Evolutionary conservation across 2,113 vertebrate species (phyloP), one percentile per base, ranked within the genome.

Genomic region (Amphiprion percula): DNA sequence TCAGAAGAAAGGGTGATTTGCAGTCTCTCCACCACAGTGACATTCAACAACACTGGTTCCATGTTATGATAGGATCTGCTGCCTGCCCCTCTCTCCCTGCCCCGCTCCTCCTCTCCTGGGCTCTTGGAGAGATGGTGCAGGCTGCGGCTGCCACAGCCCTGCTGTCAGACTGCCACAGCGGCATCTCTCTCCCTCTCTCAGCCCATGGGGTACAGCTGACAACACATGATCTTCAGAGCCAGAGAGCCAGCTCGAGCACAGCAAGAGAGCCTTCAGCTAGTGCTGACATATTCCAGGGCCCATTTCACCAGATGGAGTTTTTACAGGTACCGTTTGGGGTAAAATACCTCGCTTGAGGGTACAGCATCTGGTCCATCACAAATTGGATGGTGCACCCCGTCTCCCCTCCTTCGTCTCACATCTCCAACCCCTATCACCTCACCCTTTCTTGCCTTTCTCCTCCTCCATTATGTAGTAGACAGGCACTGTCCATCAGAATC

Each of bases 231-330:
- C 85, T 85, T 91, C 71, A 33, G 80, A 86, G 81, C 81, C 89
- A 91, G 82, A 84, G 82, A 93, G 87, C 81, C 73, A 82, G 80
- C 80, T 83, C 80, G 19, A 81, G 70, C 87, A 63, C 78, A 82
- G 80, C 76, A 47, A 82, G 74, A 91, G 73, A 90, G 92, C 92
- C 92, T 86, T 93, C 92, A 91, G 92, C 90, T 83, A 93, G 64
- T 65, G 79, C 82, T 87, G 90, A 89, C 89, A 88, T 88, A 91
- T 91, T 94, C 87, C 81, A 78, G 77, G 77, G 80, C 84, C 83
- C 81, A 77, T 88, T 92, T 87, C 66, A 93, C 93, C 93, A 95
- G 92, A 94, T 93, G 91, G 93, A 89, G 78, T 85, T 94, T 94
- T 94, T 90, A 91, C 92, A 90, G 88, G 90, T 91, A 92, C 79